Conservation (phyloP, 2,113 vertebrate species). For the Himantopus leucocephalus region DNA sequence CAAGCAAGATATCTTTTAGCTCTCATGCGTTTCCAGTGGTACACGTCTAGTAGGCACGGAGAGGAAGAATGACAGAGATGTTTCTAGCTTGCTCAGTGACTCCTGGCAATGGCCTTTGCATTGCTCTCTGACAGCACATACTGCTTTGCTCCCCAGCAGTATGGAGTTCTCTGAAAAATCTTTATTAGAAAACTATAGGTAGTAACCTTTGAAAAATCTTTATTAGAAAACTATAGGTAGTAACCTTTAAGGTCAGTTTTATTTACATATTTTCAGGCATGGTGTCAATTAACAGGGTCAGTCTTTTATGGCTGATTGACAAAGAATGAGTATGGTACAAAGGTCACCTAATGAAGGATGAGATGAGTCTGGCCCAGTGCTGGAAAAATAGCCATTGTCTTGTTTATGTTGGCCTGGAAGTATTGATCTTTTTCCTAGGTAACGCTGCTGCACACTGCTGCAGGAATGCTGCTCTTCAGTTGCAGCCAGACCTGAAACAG, state of each 20-base stretch:
- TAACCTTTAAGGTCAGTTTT: not conserved
- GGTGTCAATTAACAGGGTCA: not conserved
- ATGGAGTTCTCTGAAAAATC: not conserved
- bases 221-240: not conserved
- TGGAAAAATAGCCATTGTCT: not conserved
- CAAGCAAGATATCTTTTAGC: not conserved
- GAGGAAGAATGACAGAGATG: not conserved
- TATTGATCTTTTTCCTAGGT: not conserved
- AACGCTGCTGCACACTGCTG: not conserved
- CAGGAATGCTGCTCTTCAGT: not conserved
- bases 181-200: not conserved
- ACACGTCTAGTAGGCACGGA: not conserved
- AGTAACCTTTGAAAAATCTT: not conserved
- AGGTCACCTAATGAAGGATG: not conserved
- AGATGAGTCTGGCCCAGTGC: not conserved
- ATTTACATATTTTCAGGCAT: not conserved
- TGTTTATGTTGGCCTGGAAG: not conserved
- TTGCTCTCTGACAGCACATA: not conserved
- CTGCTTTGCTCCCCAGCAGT: not conserved
- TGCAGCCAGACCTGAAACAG: not conserved
- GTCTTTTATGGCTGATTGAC: not conserved
- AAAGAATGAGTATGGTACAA: not conserved
- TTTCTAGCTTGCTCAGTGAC: not conserved
- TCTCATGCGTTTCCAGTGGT: not conserved
- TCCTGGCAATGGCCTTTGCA: not conserved